Conservation (phyloP, 64 coral and sea anemone species). For the Stichodactyla mertensii region DNA sequence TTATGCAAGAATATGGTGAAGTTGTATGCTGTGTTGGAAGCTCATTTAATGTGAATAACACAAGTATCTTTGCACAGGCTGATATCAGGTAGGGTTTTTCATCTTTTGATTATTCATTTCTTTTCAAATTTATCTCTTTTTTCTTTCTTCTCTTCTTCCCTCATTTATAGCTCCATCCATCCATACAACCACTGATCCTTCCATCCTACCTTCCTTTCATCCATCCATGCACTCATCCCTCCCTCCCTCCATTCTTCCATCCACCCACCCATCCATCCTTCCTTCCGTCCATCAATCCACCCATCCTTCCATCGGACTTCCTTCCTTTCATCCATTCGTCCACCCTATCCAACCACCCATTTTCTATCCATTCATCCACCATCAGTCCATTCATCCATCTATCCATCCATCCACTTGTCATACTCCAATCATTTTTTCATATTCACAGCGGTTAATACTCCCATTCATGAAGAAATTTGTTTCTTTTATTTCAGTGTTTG, state of each 20-base stretch:
- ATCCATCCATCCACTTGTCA: not conserved
- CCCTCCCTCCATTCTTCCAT: not conserved
- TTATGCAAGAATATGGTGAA: slow-evolving; percentile 98
- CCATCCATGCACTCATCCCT: not conserved
- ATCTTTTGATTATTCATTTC: not conserved
- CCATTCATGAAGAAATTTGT: not conserved
- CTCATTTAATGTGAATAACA: slow-evolving; percentile 78
- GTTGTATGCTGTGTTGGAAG: slow-evolving; percentile 92
- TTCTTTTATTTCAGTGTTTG: slow-evolving; percentile 57
- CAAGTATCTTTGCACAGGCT: slow-evolving; percentile 84
- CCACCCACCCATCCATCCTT: not conserved
- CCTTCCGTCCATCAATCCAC: not conserved
- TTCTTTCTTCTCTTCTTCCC: not conserved
- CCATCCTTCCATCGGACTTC: not conserved
- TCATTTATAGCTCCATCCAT: not conserved
- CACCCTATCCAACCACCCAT: not conserved
- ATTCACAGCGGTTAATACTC: not conserved
- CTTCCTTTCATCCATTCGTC: not conserved
- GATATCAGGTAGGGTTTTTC: slow-evolving; percentile 62
- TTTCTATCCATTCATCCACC: not conserved
- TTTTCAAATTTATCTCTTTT: not conserved
- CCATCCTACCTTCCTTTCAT: not conserved
- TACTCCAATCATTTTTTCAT: not conserved
- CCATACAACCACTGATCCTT: not conserved
- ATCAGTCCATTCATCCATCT: not conserved